Evolutionary conservation across 2,797 vertebrate species (phyloP).

Genomic region (Paguma larvata): DNA sequence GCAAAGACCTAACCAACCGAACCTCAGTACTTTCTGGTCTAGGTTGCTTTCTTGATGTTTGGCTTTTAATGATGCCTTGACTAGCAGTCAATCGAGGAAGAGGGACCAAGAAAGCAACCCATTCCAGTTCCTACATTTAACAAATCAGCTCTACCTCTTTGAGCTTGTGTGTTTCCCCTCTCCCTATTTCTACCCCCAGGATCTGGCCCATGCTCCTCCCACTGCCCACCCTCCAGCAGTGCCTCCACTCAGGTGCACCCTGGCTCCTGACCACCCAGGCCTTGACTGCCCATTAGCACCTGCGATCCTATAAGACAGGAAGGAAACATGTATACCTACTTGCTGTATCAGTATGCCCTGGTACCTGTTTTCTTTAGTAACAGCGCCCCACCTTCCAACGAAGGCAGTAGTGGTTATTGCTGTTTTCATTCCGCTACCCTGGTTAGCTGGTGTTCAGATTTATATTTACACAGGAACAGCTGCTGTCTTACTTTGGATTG

Average conservation of each 20-base stretch:
- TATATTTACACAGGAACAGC: not conserved
- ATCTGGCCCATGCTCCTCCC: not conserved
- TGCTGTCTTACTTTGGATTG: not conserved
- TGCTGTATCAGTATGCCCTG: rapidly evolving
- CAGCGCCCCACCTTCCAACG: too few species aligned
- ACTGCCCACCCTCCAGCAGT: not conserved
- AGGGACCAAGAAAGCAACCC: not conserved
- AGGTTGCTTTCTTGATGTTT: not conserved
- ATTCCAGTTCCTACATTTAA: not conserved
- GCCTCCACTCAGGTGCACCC: not conserved
- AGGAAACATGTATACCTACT: not conserved
- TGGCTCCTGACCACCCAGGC: not conserved
- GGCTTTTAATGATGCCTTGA: not conserved
- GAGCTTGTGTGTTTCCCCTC: rapidly evolving
- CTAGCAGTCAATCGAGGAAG: not conserved
- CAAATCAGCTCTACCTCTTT: not conserved
- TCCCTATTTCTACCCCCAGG: not conserved
- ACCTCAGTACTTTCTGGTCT: not conserved
- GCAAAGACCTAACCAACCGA: not conserved
- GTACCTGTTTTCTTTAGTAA: not conserved
- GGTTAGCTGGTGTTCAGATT: not conserved
- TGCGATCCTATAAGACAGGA: not conserved
- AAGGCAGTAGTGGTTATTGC: not conserved
- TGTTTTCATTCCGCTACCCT: not conserved
- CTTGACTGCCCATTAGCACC: not conserved